Conservation (phyloP, 2,797 vertebrate species). For the Tokudaia muenninki region DNA sequence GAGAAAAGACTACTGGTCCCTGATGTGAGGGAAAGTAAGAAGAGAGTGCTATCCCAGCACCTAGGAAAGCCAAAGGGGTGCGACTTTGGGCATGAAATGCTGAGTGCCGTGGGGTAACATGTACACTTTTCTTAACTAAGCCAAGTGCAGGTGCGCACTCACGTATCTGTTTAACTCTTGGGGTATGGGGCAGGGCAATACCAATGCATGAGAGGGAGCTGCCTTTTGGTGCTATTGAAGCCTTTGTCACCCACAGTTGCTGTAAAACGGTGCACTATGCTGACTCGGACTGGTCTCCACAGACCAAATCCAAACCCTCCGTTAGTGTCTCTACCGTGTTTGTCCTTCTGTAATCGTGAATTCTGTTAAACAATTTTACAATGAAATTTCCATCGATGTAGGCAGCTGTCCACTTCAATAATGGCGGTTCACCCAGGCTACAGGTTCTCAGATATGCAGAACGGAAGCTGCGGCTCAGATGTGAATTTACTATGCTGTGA, state of each 20-base stretch:
- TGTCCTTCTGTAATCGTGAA: conserved; percentile 71
- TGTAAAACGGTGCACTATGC: conserved; percentile 50
- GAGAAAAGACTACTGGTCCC: background rate
- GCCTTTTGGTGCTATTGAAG: background rate
- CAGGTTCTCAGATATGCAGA: conserved; percentile 47
- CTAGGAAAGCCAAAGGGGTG: background rate
- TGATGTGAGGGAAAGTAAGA: background rate
- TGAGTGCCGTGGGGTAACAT: background rate
- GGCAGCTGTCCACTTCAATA: conserved; percentile 76
- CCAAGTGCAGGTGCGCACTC: background rate
- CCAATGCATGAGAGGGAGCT: background rate
- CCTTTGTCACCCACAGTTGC: conserved; percentile 42
- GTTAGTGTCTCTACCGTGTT: conserved; percentile 70
- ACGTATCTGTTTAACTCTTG: background rate
- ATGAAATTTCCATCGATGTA: conserved; percentile 75
- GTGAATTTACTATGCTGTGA: conserved; percentile 59
- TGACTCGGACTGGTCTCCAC: conserved; percentile 52
- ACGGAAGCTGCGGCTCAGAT: conserved; percentile 55
- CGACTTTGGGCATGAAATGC: background rate
- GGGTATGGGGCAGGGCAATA: background rate
- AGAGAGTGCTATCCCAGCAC: background rate
- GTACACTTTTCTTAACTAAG: background rate
- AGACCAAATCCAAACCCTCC: conserved; percentile 64
- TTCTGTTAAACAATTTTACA: conserved; percentile 77
- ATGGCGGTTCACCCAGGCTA: conserved; percentile 30